A percentile compares a stretch with the other conserved stretches of the same genome.
Conservation (phyloP, 2,888 invertebrate species). For the Apodemia duryi region DNA sequence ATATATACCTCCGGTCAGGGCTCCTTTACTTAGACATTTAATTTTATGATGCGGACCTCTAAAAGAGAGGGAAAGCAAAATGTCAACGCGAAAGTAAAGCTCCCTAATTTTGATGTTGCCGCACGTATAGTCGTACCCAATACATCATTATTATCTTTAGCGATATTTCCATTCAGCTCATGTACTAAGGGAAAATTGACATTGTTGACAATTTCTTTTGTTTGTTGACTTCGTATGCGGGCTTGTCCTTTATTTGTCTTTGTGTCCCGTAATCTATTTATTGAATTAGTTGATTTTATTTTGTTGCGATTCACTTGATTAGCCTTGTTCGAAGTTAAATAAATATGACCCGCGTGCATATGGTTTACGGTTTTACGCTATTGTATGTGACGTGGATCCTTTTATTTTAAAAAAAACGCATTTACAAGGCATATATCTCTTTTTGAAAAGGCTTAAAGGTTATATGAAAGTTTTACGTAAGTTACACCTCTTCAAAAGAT, state of each 20-base stretch:
- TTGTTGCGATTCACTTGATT: constrained; percentile 16
- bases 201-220: constrained; percentile 45
- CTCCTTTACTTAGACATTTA: too few relatives aligned
- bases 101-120: constrained; percentile 56
- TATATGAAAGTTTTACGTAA: too few relatives aligned
- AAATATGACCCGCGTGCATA: background rate
- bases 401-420: too few relatives aligned
- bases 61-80: constrained; percentile 34
- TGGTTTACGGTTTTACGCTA: background rate
- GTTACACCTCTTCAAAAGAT: too few relatives aligned
- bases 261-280: constrained; percentile 27
- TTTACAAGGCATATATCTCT: too few relatives aligned
- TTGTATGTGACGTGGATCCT: too few relatives aligned
- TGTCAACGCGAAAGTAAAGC: constrained; percentile 49
- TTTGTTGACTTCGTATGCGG: constrained; percentile 35
- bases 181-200: constrained; percentile 41
- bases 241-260: constrained; percentile 30
- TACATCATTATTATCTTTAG: constrained; percentile 57
- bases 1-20: too few relatives aligned
- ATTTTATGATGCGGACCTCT: constrained; percentile 32
- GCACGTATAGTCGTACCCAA: constrained; percentile 50
- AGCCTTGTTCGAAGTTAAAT: background rate
- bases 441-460: too few relatives aligned
- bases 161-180: constrained; percentile 44
- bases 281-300: constrained; percentile 26